Evolutionary conservation across 2,113 vertebrate species (phyloP).

Genomic region (Macroglossus sobrinus): DNA sequence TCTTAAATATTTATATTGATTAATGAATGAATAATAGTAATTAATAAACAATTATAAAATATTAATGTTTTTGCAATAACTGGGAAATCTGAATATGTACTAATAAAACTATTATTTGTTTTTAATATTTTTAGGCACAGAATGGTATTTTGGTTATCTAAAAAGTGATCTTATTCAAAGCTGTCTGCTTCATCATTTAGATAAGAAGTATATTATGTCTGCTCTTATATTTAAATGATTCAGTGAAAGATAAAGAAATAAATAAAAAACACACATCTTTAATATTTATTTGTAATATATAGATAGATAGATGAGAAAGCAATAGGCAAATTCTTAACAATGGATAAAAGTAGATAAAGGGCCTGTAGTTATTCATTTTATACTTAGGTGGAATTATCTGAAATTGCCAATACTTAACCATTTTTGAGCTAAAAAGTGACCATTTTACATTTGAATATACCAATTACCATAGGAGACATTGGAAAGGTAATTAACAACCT

Average conservation of each 20-base stretch:
- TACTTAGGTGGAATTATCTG: not conserved
- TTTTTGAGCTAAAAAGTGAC: not conserved
- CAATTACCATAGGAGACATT: not conserved
- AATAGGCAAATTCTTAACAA: not conserved
- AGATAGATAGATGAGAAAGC: not conserved
- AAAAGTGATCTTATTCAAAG: not conserved
- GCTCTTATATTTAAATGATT: not conserved
- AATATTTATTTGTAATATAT: not conserved
- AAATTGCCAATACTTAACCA: not conserved
- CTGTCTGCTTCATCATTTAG: not conserved
- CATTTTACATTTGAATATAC: not conserved
- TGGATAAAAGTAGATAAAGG: not conserved
- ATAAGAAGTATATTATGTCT: not conserved
- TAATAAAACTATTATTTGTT: not conserved
- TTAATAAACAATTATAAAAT: too few relatives aligned
- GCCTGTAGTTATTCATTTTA: not conserved
- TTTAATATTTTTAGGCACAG: not conserved
- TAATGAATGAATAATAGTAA: too few relatives aligned
- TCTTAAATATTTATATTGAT: too few relatives aligned
- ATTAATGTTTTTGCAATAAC: not conserved
- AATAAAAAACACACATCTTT: not conserved
- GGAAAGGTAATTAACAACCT: not conserved
- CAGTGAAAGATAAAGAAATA: not conserved
- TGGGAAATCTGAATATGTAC: not conserved
- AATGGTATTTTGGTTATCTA: not conserved